Evolutionary conservation across 2,113 vertebrate species (phyloP), one percentile per base, ranked within the genome.

Genomic region (Lynx canadensis): DNA sequence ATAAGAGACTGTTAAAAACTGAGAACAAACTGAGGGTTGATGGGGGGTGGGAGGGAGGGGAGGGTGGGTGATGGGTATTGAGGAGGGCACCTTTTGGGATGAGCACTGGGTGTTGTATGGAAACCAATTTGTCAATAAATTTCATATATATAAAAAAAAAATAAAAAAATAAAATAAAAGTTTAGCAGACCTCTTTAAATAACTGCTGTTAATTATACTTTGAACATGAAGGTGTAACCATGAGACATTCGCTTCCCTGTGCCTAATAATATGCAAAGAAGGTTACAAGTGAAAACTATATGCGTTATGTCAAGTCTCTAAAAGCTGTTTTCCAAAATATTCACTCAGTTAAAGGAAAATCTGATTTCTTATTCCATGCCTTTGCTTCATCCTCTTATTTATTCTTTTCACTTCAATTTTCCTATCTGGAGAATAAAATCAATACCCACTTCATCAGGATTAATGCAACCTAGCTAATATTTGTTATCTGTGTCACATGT

Each of bases 291-390:
- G 57, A 63, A 85, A 81, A 76, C 71, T 78, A 48, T 52, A 38
- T 95, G 55, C 31, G 41, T 92, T 76, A 84, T 41, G 76, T 90
- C 18, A 50, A 73, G 12, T 60, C 27, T 87, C 15, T n/a, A 88
- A 82, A 93, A 81, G 18, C 50, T 95, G 7, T 69, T 63, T 82
- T 82, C 65, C 85, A 52, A 95, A 87, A 93, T 93, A 95, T 29
- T 66, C 27, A 66, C 29, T 82, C 57, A 94, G 55, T 81, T 82
- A 71, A 79, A 66, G 21, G n/a, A 41, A 87, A 91, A 80, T 14
- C 11, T 90, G 25, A 50, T 60, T 66, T 89, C 86, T 87, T 76
- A 16, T 14, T 69, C 12, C 8, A 38, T 71, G 65, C 10, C 29
- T 82, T 79, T 15, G 41, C 25, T 71, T 93, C 15, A 55, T 89